Evolutionary conservation across 2,113 vertebrate species (phyloP).

Genomic region (Notarius lentiginosus): DNA sequence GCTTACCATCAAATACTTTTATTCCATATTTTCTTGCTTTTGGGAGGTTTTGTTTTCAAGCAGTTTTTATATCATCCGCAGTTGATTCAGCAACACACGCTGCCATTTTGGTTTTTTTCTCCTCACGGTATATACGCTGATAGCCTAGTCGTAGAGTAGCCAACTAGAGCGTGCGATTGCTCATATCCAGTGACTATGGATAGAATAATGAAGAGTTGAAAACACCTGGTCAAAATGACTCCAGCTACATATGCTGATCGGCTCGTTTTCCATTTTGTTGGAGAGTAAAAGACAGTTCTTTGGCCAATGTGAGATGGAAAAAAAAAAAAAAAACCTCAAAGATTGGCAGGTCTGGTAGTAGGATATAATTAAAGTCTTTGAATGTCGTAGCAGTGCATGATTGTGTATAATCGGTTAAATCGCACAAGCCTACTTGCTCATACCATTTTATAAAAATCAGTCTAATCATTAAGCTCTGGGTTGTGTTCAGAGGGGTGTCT

Average conservation of each 20-base stretch:
- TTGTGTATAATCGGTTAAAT: neutral
- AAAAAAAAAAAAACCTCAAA: neutral
- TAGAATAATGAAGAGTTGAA: neutral
- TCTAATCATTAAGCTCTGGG: neutral
- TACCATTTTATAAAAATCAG: neutral
- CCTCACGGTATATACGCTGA: too few species aligned
- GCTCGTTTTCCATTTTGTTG: neutral
- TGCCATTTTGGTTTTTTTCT: too few species aligned
- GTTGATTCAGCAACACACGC: too few species aligned
- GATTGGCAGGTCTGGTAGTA: neutral
- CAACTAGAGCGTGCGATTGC: too few species aligned
- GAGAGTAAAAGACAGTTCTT: neutral
- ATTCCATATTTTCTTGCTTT: too few species aligned
- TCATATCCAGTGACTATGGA: too few species aligned
- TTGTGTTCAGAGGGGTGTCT: neutral
- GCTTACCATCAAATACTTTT: too few species aligned
- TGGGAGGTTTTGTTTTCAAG: too few species aligned
- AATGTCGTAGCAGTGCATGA: neutral
- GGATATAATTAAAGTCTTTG: neutral
- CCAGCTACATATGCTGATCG: neutral
- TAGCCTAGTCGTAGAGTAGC: too few species aligned
- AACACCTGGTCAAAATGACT: neutral
- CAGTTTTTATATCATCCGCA: too few species aligned
- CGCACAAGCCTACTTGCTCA: neutral
- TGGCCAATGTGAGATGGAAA: too few species aligned